Evolutionary conservation across 2,888 invertebrate genomes (phyloP).

Genomic region (Megalurothrips usitatus): DNA sequence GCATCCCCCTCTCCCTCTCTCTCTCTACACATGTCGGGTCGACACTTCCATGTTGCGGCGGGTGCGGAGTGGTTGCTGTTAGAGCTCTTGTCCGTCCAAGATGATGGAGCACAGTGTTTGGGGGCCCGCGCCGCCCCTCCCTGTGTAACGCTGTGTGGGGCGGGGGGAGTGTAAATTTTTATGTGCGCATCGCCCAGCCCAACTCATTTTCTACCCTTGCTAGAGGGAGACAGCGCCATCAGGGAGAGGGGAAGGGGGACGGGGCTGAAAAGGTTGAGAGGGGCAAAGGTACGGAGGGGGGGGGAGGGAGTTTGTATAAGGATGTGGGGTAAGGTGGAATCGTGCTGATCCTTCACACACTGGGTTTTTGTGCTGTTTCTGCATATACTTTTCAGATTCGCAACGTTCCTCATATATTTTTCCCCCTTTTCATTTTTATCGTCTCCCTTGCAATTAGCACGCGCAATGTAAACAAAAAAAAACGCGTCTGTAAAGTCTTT

Average conservation of each 20-base stretch:
- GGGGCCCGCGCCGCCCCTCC: too few species aligned
- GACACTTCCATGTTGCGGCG: slow-evolving; percentile 2
- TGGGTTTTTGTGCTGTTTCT: too few species aligned
- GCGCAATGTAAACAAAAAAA: too few species aligned
- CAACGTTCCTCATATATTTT: too few species aligned
- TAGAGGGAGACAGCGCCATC: neutral
- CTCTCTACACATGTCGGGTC: neutral
- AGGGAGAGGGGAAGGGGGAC: neutral
- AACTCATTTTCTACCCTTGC: neutral
- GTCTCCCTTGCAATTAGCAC: too few species aligned
- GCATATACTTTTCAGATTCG: too few species aligned
- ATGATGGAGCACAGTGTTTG: slow-evolving; percentile 26
- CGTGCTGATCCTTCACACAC: too few species aligned
- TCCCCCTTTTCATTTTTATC: too few species aligned
- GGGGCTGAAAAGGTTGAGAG: neutral
- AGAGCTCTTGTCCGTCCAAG: slow-evolving; percentile 3
- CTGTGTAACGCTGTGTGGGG: too few species aligned
- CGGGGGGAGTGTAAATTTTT: neutral
- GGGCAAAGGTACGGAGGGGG: neutral
- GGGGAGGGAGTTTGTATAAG: neutral
- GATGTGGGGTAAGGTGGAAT: too few species aligned
- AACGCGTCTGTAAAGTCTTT: too few species aligned
- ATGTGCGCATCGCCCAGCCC: neutral
- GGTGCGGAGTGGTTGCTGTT: slow-evolving; percentile 37
- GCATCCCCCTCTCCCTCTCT: neutral